phyloP scores from a whole-genome alignment of 2,113 vertebrate genomes.

The Colaptes auratus region DNA sequence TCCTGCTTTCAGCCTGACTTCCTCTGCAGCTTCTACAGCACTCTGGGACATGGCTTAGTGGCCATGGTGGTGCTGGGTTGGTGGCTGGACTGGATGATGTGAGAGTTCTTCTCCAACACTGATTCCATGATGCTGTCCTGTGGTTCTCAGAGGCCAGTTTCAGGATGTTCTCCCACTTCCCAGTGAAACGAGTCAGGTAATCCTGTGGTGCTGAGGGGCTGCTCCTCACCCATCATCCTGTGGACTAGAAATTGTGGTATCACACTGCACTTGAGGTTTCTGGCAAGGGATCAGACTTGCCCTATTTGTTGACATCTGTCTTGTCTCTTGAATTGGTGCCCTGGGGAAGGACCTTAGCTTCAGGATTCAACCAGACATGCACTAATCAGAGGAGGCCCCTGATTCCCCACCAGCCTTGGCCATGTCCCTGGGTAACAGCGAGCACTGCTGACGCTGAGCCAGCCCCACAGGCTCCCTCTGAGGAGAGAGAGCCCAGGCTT shows the following conservation, averaged over 20 bases:
- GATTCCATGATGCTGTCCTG: no score
- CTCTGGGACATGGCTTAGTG: no score
- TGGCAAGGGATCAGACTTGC: not conserved
- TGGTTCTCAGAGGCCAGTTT: not conserved
- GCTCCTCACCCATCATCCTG: not conserved
- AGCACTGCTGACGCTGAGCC: not conserved
- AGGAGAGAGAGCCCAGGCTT: not conserved
- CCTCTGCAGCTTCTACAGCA: not conserved
- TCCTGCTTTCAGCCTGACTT: not conserved
- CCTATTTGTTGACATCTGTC: slow-evolving; percentile 14
- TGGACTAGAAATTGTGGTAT: not conserved
- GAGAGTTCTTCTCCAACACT: no score
- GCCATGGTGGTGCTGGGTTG: no score
- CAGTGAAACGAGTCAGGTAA: not conserved
- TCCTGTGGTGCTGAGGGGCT: not conserved
- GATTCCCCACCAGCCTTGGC: slow-evolving; percentile 70
- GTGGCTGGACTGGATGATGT: no score
- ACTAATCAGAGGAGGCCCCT: slow-evolving; percentile 56
- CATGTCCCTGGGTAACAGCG: slow-evolving; percentile 17
- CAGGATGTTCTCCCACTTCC: not conserved
- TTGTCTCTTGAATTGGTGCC: slow-evolving; percentile 16
- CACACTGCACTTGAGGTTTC: not conserved
- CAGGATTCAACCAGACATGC: slow-evolving; percentile 28
- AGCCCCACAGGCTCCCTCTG: not conserved
- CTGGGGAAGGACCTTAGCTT: slow-evolving; percentile 38